Evolutionary conservation across 2,113 vertebrate genomes (phyloP).

Genomic region (Cebus imitator): DNA sequence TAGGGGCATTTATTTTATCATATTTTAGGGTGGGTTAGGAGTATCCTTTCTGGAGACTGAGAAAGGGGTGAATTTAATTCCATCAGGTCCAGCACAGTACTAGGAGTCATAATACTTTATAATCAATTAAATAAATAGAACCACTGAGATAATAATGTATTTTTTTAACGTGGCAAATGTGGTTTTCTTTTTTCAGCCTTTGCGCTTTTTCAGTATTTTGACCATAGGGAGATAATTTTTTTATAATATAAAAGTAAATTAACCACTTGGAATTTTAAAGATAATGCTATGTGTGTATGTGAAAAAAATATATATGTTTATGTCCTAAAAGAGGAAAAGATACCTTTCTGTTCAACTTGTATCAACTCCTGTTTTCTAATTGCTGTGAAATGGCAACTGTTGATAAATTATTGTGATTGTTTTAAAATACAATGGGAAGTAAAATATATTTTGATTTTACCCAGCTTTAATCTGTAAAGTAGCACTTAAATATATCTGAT

Average conservation of each 20-base stretch:
- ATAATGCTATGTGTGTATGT: constrained; percentile 59
- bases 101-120: constrained; percentile 57
- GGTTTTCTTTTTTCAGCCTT: constrained; percentile 65
- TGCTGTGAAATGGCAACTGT: constrained; percentile 73
- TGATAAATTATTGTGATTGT: constrained; percentile 73
- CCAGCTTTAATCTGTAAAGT: constrained; percentile 65
- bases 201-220: constrained; percentile 68
- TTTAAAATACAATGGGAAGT: constrained; percentile 63
- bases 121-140: constrained; percentile 47
- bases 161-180: constrained; percentile 75
- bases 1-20: neutral
- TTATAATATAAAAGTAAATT: constrained; percentile 63
- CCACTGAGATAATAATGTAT: constrained; percentile 66
- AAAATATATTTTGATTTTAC: constrained; percentile 62
- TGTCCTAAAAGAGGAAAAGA: constrained; percentile 67
- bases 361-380: constrained; percentile 71
- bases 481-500: constrained; percentile 60
- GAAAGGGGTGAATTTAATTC: neutral
- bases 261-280: constrained; percentile 72
- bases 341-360: constrained; percentile 72
- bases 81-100: neutral
- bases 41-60: constrained; percentile 41
- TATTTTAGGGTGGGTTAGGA: neutral
- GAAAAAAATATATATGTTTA: constrained; percentile 44
- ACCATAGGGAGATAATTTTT: constrained; percentile 64